Conservation (phyloP, 2,113 vertebrate genomes). For the Pedetes capensis region DNA sequence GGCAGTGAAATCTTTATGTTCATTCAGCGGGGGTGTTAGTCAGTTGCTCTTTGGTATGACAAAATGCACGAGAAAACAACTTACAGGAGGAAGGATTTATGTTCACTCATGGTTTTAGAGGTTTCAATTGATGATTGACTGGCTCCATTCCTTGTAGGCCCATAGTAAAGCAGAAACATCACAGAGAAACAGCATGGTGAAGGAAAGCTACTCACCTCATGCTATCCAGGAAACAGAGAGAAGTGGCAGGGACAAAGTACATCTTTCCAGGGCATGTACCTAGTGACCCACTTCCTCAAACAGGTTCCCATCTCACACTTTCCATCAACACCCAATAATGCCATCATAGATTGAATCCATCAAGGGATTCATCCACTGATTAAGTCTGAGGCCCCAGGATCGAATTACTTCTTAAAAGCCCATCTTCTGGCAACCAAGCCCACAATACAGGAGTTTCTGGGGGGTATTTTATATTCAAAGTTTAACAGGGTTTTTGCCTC, state of each 20-base stretch:
- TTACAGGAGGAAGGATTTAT: too few species aligned
- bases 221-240: background rate
- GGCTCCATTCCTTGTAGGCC: background rate
- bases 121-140: background rate
- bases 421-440: background rate
- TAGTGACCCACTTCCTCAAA: background rate
- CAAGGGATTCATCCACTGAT: background rate
- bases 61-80: too few species aligned
- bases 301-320: background rate
- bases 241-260: too few species aligned
- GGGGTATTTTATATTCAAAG: too few species aligned
- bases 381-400: background rate
- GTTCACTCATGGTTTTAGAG: too few species aligned
- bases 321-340: background rate
- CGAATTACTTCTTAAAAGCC: background rate
- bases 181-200: background rate
- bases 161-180: too few species aligned
- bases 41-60: background rate
- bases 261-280: too few species aligned
- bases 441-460: background rate
- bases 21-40: too few species aligned
- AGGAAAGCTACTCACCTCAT: background rate
- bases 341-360: background rate
- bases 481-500: too few species aligned
- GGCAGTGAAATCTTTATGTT: background rate